Percentiles rank a stretch among this genome's conserved stretches.
Conservation (phyloP, 2,113 vertebrate species). For the Pelmatolapia mariae region DNA sequence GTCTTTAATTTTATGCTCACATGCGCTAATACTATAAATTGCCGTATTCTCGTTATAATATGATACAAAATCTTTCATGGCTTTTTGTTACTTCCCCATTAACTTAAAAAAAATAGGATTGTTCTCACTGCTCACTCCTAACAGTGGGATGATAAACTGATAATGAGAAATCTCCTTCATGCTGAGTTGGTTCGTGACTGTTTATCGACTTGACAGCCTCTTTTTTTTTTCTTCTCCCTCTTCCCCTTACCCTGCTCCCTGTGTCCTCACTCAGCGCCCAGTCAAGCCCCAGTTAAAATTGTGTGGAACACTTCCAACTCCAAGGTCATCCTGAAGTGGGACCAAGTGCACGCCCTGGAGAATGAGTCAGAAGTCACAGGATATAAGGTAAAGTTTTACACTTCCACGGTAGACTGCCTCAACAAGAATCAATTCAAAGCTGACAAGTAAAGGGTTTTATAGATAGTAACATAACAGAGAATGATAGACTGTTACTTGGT, state of each 20-base stretch:
- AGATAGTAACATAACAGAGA: neutral
- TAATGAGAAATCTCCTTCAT: constrained; percentile 49
- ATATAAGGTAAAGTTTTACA: constrained; percentile 82
- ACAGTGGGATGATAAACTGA: constrained; percentile 24
- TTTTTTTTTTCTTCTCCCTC: constrained; percentile 25
- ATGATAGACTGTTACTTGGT: neutral
- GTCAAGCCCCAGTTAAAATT: constrained; percentile 89
- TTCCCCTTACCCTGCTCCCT: neutral
- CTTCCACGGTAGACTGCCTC: neutral
- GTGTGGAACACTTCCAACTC: constrained; percentile 94
- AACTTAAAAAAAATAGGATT: neutral
- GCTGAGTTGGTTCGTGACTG: constrained; percentile 16
- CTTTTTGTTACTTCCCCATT: neutral
- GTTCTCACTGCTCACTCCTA: neutral
- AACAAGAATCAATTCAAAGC: neutral
- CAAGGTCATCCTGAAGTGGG: constrained; percentile 94
- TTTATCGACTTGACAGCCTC: constrained; percentile 18
- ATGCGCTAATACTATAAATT: neutral
- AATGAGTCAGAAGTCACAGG: constrained; percentile 97
- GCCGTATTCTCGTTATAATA: neutral
- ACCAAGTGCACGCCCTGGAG: constrained; percentile 92
- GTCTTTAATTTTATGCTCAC: neutral
- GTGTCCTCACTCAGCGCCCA: constrained; percentile 77
- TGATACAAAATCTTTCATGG: neutral
- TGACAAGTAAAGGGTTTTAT: neutral